Conservation (phyloP, 2,113 vertebrate species). For the Osmerus eperlanus region DNA sequence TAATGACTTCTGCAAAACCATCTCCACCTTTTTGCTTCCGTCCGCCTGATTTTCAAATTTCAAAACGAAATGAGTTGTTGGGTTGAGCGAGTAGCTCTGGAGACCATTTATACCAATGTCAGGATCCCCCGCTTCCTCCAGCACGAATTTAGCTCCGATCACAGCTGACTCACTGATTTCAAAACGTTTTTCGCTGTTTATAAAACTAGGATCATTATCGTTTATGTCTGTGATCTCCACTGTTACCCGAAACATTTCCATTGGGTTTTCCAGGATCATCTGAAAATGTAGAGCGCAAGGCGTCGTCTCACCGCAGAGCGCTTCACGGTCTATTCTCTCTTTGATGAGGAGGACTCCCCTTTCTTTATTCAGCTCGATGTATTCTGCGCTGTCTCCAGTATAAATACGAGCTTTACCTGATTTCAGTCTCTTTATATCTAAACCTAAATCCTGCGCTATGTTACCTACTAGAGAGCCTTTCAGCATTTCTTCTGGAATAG, state of each 20-base stretch:
- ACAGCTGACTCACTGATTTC: too few species aligned
- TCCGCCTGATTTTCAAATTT: constrained; percentile 13
- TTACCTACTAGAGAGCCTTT: constrained; percentile 69
- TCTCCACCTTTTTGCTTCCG: constrained; percentile 39
- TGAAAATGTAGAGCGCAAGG: constrained; percentile 63
- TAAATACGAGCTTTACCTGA: constrained; percentile 17
- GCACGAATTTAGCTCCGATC: too few species aligned
- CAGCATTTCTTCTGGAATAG: constrained; percentile 71
- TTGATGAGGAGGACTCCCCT: constrained; percentile 54
- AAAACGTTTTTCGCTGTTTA: too few species aligned
- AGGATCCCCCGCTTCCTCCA: too few species aligned
- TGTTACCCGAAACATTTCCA: constrained; percentile 53
- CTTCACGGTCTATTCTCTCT: constrained; percentile 70
- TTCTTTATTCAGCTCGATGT: constrained; percentile 51
- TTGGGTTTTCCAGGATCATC: constrained; percentile 60
- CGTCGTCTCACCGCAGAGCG: constrained; percentile 63
- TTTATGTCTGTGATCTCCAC: constrained; percentile 64
- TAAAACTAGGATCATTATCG: constrained; percentile 60
- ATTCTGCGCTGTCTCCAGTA: background rate
- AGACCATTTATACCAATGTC: constrained; percentile 76
- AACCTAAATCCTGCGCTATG: constrained; percentile 55
- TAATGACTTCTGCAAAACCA: constrained; percentile 38
- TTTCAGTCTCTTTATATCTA: constrained; percentile 34
- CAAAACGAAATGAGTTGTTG: constrained; percentile 37
- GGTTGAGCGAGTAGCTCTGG: constrained; percentile 66